phyloP scores from a whole-genome alignment of 2,888 invertebrate genomes.

The Patella ulyssiponensis region DNA sequence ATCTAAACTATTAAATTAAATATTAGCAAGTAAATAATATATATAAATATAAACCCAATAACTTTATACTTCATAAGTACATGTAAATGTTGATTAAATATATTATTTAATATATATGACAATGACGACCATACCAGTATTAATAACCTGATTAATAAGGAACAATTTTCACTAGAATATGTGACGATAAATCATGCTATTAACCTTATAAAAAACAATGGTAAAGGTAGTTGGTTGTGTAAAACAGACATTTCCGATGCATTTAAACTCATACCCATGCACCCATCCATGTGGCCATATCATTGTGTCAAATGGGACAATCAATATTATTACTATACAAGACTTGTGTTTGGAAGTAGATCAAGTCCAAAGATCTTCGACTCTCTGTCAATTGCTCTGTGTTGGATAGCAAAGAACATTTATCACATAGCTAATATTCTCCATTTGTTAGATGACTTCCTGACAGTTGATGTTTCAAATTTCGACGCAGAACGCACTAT shows the following conservation, averaged over 20 bases:
- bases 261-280: neutral
- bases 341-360: conserved; percentile 21
- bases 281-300: conserved; percentile 10
- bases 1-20: too few species aligned
- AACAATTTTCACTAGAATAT: neutral
- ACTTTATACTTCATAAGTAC: too few species aligned
- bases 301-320: conserved; percentile 10
- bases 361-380: conserved; percentile 24
- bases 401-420: conserved; percentile 23
- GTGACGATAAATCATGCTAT: neutral
- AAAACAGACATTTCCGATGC: neutral
- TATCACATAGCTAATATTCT: conserved; percentile 18
- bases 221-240: neutral
- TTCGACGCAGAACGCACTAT: conserved; percentile 12
- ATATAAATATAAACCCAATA: too few species aligned
- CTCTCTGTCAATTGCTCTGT: conserved; percentile 15
- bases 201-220: neutral
- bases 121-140: neutral
- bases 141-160: conserved; percentile 1
- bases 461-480: conserved; percentile 21
- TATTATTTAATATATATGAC: too few species aligned
- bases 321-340: conserved; percentile 20
- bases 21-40: too few species aligned
- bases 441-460: conserved; percentile 32
- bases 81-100: too few species aligned